Conservation (phyloP, 2,888 invertebrate genomes). For the Acrocyrtus sp. region DNA sequence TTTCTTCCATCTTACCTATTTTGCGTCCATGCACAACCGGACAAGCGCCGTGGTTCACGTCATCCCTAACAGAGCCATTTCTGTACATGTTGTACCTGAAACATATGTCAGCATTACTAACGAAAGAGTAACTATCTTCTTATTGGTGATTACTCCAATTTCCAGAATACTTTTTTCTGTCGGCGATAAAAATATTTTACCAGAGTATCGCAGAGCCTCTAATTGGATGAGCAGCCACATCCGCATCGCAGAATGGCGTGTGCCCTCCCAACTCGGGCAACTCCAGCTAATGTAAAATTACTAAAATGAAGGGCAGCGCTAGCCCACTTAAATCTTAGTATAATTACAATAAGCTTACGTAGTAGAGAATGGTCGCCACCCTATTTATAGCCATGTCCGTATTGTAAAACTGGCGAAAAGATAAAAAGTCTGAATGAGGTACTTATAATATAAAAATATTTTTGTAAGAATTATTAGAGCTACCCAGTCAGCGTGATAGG, state of each 20-base stretch:
- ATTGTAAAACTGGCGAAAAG: too few relatives aligned
- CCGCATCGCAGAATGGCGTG: slow-evolving; percentile 8
- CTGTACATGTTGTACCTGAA: slow-evolving; percentile 26
- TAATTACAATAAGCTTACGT: too few relatives aligned
- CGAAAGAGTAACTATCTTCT: neutral
- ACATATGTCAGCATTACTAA: neutral
- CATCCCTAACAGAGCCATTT: slow-evolving; percentile 2
- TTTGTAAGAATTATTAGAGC: too few relatives aligned
- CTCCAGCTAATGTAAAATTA: slow-evolving; percentile 14
- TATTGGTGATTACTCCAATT: too few relatives aligned
- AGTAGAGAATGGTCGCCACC: slow-evolving; percentile 9
- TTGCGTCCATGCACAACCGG: slow-evolving; percentile 32
- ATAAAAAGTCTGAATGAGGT: too few relatives aligned
- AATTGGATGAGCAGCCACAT: neutral
- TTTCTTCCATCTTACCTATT: slow-evolving; percentile 16
- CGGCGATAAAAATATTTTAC: too few relatives aligned
- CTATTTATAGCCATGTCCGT: too few relatives aligned
- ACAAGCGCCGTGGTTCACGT: slow-evolving; percentile 25
- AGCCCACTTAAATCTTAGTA: neutral
- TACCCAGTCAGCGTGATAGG: too few relatives aligned
- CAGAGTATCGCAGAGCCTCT: slow-evolving; percentile 24
- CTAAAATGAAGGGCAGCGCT: too few relatives aligned
- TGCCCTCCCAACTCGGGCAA: neutral
- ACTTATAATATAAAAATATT: too few relatives aligned
- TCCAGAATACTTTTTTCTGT: too few relatives aligned